Evolutionary conservation across 1,140 invertebrate species (phyloP).

Genomic region (Drosophila dunni): DNA sequence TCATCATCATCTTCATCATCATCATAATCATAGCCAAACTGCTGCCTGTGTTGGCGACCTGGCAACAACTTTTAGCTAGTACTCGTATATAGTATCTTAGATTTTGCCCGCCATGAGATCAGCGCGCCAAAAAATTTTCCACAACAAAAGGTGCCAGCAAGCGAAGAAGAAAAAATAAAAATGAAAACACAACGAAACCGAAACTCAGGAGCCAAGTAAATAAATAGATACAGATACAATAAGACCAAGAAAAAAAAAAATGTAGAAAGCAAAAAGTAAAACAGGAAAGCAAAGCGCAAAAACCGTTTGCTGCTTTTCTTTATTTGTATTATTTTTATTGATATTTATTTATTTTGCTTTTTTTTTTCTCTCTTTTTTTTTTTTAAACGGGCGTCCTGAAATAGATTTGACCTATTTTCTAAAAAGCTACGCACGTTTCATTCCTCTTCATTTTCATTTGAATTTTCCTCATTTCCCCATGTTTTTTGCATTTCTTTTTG

Average conservation of each 20-base stretch:
- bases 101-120: conserved; percentile 41
- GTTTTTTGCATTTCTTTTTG: conserved; percentile 13
- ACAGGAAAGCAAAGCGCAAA: conserved; percentile 31
- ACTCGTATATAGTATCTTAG: background rate
- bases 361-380: conserved; percentile 38
- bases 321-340: conserved; percentile 71
- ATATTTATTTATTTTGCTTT: conserved; percentile 37
- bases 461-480: conserved; percentile 28
- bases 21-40: background rate
- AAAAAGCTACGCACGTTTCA: conserved; percentile 60
- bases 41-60: conserved; percentile 22
- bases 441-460: conserved; percentile 34
- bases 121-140: conserved; percentile 66
- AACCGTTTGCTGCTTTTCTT: conserved; percentile 65
- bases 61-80: conserved; percentile 28
- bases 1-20: background rate
- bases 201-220: conserved; percentile 34
- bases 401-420: conserved; percentile 77
- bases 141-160: conserved; percentile 48
- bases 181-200: background rate
- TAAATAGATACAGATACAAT: conserved; percentile 30
- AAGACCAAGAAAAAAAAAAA: background rate
- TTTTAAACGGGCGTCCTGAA: conserved; percentile 48
- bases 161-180: conserved; percentile 14
- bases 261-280: conserved; percentile 36